phyloP scores from a whole-genome alignment of 2,113 vertebrate species.

The Oncorhynchus mykiss region DNA sequence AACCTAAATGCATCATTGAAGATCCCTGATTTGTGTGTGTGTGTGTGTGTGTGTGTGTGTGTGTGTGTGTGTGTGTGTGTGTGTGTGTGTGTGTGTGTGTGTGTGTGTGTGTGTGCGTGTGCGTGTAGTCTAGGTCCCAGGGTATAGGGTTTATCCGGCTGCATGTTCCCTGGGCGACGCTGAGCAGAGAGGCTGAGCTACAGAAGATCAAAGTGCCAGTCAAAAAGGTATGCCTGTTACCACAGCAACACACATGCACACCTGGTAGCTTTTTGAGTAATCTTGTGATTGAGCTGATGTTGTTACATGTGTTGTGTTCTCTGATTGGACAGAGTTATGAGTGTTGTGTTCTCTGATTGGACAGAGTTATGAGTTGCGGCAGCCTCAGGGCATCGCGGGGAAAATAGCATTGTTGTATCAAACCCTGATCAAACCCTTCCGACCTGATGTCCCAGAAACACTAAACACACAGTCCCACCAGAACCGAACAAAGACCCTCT shows the following conservation, averaged over 20 bases:
- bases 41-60: neutral
- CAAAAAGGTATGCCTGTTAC: constrained; percentile 82
- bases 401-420: constrained; percentile 67
- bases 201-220: constrained; percentile 97
- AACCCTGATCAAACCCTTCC: constrained; percentile 80
- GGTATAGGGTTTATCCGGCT: constrained; percentile 86
- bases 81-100: no score
- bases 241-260: neutral
- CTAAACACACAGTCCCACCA: constrained; percentile 60
- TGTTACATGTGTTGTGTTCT: neutral
- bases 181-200: constrained; percentile 94
- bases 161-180: constrained; percentile 92
- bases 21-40: no score
- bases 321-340: neutral
- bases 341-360: constrained; percentile 13
- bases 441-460: constrained; percentile 82
- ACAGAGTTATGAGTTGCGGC: constrained; percentile 87
- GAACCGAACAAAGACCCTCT: constrained; percentile 77
- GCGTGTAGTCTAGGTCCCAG: constrained; percentile 68
- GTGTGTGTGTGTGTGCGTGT: constrained; percentile 29
- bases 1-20: no score
- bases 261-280: neutral
- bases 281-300: neutral
- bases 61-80: no score
- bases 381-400: constrained; percentile 79